Percentiles rank a stretch among this genome's conserved stretches.
phyloP scores from a whole-genome alignment of 2,888 invertebrate species.

The Cerceris ruficornis region DNA sequence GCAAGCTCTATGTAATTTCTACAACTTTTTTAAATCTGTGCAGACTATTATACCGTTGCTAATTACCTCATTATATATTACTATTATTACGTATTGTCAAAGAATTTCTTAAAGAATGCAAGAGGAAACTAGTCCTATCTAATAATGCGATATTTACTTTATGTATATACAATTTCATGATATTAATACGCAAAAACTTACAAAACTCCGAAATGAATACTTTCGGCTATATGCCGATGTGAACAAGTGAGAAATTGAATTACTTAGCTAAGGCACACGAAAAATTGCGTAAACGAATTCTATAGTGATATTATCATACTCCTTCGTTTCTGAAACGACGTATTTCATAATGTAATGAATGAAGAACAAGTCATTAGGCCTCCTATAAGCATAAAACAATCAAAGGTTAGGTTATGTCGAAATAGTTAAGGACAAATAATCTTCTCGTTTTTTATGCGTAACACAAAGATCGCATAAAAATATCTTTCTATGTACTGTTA shows the following conservation, averaged over 20 bases:
- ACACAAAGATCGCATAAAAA: slow-evolving; percentile 12
- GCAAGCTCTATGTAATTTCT: too few relatives aligned
- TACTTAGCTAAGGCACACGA: not conserved
- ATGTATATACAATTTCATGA: not conserved
- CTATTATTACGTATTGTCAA: not conserved
- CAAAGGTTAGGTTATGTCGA: slow-evolving; percentile 59
- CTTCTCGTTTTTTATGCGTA: slow-evolving; percentile 26
- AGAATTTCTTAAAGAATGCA: not conserved
- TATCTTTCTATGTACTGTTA: slow-evolving; percentile 27
- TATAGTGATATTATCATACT: not conserved
- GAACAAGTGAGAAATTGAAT: not conserved
- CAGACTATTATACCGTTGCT: too few relatives aligned
- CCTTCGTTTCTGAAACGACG: not conserved
- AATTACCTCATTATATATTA: slow-evolving; percentile 9
- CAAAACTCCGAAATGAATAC: not conserved
- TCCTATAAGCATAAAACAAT: not conserved
- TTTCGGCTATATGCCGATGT: not conserved
- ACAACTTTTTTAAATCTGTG: too few relatives aligned
- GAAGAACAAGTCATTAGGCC: slow-evolving; percentile 22
- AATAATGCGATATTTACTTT: not conserved
- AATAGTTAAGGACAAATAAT: slow-evolving; percentile 40
- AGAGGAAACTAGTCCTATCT: not conserved
- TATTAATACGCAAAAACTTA: not conserved
- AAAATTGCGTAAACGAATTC: not conserved
- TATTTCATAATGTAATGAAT: slow-evolving; percentile 1